A percentile compares a stretch with the other conserved stretches of the same genome.
These are phyloP conservation scores for Lymantria monacha DNA, from an alignment of 2,888 invertebrate genomes.

Conservation along the genomic window DNA sequence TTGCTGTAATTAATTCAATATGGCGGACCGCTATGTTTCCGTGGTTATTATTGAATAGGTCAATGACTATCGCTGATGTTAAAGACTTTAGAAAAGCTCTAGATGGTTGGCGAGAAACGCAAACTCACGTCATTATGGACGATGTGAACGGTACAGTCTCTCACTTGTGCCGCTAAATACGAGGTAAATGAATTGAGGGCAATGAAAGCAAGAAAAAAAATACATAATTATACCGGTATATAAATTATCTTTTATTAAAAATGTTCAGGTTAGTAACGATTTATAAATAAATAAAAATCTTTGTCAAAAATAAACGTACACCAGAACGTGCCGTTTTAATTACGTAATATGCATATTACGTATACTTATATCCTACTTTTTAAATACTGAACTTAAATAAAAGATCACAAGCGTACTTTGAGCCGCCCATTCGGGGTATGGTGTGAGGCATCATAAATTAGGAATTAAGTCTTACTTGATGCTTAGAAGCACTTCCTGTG, in stretches of 20 bases:
- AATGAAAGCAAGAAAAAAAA: slow-evolving; percentile 45
- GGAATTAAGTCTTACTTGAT: slow-evolving; percentile 68
- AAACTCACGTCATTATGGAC: slow-evolving; percentile 27
- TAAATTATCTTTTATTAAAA: slow-evolving; percentile 78
- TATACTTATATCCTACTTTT: slow-evolving; percentile 75
- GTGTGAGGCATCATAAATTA: slow-evolving; percentile 77
- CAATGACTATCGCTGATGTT: slow-evolving; percentile 33
- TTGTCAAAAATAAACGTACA: slow-evolving; percentile 68
- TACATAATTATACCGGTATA: slow-evolving; percentile 72
- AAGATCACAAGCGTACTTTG: slow-evolving; percentile 81
- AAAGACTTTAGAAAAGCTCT: slow-evolving; percentile 28
- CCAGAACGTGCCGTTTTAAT: slow-evolving; percentile 54
- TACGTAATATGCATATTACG: slow-evolving; percentile 82
- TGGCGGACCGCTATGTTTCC: slow-evolving; percentile 8
- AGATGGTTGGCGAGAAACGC: slow-evolving; percentile 16
- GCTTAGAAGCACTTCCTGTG: slow-evolving; percentile 93
- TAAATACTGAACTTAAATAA: slow-evolving; percentile 79
- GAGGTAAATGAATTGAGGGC: slow-evolving; percentile 27
- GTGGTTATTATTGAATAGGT: slow-evolving; percentile 23
- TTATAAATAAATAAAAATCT: slow-evolving; percentile 79
- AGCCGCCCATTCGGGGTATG: slow-evolving; percentile 70
- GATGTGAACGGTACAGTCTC: slow-evolving; percentile 31
- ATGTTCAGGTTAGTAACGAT: slow-evolving; percentile 71
- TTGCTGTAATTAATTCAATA: neutral
- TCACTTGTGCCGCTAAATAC: slow-evolving; percentile 15